Conservation (phyloP, 35 echinoderm and acorn worm genomes). For the Ptychodera flava region DNA sequence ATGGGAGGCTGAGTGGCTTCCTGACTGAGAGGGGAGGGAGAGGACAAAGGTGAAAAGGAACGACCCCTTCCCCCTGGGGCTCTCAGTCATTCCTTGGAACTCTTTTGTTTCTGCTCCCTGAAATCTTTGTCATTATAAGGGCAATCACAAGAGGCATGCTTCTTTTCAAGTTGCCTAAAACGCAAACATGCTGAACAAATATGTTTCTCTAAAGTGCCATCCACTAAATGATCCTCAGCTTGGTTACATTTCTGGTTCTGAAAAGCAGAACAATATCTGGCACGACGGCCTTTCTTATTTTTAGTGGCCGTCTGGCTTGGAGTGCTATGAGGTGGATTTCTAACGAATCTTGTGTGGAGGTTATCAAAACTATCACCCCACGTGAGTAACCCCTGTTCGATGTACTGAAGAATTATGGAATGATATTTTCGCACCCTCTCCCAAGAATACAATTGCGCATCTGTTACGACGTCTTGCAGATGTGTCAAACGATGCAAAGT, state of each 20-base stretch:
- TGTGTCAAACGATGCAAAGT: background rate
- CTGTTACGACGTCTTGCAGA: background rate
- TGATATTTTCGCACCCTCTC: background rate
- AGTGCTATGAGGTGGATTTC: background rate
- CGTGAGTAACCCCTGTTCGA: background rate
- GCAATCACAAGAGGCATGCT: background rate
- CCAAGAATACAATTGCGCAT: background rate
- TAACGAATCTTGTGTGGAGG: background rate
- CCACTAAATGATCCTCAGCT: background rate
- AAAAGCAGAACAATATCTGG: background rate
- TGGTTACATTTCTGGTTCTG: background rate
- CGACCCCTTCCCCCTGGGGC: too few species aligned
- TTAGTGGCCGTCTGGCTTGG: too few species aligned
- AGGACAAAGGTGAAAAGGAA: too few species aligned
- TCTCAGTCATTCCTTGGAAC: background rate
- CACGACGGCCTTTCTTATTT: background rate
- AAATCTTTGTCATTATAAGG: background rate
- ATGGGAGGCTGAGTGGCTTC: background rate
- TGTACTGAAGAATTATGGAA: background rate
- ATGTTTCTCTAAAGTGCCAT: background rate
- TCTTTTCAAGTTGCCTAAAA: background rate
- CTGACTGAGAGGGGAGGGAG: background rate
- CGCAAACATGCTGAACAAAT: background rate
- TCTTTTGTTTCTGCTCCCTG: background rate
- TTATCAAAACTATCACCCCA: background rate